These are phyloP conservation scores for Drosophila trichaetosa DNA, from an alignment of 2,888 invertebrate genomes.

Conservation along the genomic window DNA sequence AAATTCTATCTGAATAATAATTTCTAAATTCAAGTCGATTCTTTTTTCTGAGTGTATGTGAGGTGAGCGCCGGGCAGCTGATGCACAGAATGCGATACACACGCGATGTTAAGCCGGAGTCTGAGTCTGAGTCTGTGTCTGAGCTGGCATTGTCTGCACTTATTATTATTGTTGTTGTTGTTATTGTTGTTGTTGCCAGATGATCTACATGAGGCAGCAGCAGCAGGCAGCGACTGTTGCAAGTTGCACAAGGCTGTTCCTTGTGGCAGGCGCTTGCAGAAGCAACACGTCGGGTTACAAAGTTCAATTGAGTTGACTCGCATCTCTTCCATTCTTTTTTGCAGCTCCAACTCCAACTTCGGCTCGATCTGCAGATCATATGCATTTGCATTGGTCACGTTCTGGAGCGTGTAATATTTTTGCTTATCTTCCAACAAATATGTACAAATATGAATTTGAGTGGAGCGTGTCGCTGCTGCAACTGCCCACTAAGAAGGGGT, in stretches of 20 bases:
- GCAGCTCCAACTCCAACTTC: slow-evolving; percentile 2
- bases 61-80: slow-evolving; percentile 62
- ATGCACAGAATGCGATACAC: slow-evolving; percentile 75
- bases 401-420: slow-evolving; percentile 79
- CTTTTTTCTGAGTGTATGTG: not conserved
- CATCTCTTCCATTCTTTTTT: slow-evolving; percentile 35
- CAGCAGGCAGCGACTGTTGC: slow-evolving; percentile 27
- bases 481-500: not conserved
- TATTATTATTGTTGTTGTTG: slow-evolving; percentile 45
- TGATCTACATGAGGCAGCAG: slow-evolving; percentile 72
- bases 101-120: slow-evolving; percentile 58
- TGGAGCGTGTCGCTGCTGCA: slow-evolving; percentile 27
- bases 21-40: not conserved
- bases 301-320: slow-evolving; percentile 80
- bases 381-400: slow-evolving; percentile 81
- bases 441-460: slow-evolving; percentile 78
- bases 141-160: slow-evolving; percentile 56
- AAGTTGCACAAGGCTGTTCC: slow-evolving; percentile 38
- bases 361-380: slow-evolving; percentile 57
- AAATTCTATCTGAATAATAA: not conserved
- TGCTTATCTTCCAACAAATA: slow-evolving; percentile 74
- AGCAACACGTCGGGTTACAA: slow-evolving; percentile 75
- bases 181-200: slow-evolving; percentile 51
- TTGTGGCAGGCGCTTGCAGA: slow-evolving; percentile 65
- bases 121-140: slow-evolving; percentile 4